Evolutionary conservation across 2,113 vertebrate species (phyloP).

Genomic region (Rafetus swinhoei): DNA sequence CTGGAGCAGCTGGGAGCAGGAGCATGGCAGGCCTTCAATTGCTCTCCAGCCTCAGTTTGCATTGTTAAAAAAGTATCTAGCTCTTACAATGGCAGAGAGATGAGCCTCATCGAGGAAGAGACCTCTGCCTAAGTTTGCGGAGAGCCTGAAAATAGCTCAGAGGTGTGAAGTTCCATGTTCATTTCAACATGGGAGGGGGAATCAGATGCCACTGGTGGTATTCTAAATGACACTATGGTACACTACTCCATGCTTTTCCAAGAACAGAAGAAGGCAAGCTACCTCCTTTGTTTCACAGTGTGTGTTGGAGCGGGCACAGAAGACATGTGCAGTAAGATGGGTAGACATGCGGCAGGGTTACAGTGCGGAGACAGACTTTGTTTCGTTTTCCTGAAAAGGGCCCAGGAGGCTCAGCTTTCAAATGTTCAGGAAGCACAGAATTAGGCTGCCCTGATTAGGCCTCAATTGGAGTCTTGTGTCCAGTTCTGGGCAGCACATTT

Average conservation of each 20-base stretch:
- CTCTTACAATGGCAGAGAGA: not conserved
- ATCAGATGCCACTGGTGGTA: not conserved
- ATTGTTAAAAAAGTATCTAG: not conserved
- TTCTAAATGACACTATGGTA: not conserved
- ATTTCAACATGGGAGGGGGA: fast-evolving
- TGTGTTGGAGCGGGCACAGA: not conserved
- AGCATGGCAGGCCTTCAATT: not conserved
- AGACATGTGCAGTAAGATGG: not conserved
- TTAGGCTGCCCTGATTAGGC: no score
- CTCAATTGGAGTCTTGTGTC: no score
- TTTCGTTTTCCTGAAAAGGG: not conserved
- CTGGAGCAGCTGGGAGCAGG: not conserved
- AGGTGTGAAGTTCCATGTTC: not conserved
- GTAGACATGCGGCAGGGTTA: not conserved
- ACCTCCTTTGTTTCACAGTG: not conserved
- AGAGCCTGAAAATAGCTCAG: fast-evolving
- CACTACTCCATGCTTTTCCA: not conserved
- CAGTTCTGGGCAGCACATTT: no score
- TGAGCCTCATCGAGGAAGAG: not conserved
- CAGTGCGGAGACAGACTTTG: not conserved
- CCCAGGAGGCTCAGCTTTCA: not conserved
- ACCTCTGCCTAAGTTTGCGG: not conserved
- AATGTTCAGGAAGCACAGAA: not conserved
- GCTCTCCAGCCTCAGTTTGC: not conserved
- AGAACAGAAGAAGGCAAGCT: not conserved